These are phyloP conservation scores for Lampris megalopsis DNA, from an alignment of 2,113 vertebrate genomes.

Conservation along the genomic window DNA sequence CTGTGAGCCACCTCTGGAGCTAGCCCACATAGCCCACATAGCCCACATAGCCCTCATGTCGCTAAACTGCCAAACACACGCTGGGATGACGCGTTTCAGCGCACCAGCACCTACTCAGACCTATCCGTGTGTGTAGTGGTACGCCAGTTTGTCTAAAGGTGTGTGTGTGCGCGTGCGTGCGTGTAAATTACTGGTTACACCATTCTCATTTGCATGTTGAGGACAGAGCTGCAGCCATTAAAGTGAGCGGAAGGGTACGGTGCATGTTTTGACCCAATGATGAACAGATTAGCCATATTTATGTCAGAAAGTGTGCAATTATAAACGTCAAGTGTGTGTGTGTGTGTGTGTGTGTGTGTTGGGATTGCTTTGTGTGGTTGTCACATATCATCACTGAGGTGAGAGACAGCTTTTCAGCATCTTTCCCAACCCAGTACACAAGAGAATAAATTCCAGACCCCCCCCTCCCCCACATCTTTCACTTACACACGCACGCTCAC, in stretches of 20 bases:
- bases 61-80: no score
- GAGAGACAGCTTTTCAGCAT: conserved; percentile 69
- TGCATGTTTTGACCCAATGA: conserved; percentile 61
- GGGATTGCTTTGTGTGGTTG: conserved; percentile 42
- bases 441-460: conserved; percentile 58
- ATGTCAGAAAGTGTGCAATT: conserved; percentile 46
- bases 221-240: conserved; percentile 33
- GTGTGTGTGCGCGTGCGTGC: background rate
- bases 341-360: background rate
- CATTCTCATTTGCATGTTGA: conserved; percentile 57
- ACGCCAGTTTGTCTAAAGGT: background rate
- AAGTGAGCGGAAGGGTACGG: conserved; percentile 35
- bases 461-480: conserved; percentile 7
- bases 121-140: background rate
- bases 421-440: conserved; percentile 63
- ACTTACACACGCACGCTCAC: conserved; percentile 23
- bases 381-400: conserved; percentile 63
- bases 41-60: no score
- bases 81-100: no score
- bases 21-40: no score
- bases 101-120: no score
- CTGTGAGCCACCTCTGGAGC: no score
- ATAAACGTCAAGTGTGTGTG: conserved; percentile 45
- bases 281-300: conserved; percentile 57
- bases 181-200: background rate